phyloP scores from a whole-genome alignment of 2,797 vertebrate species.

The Diceros bicornis region DNA sequence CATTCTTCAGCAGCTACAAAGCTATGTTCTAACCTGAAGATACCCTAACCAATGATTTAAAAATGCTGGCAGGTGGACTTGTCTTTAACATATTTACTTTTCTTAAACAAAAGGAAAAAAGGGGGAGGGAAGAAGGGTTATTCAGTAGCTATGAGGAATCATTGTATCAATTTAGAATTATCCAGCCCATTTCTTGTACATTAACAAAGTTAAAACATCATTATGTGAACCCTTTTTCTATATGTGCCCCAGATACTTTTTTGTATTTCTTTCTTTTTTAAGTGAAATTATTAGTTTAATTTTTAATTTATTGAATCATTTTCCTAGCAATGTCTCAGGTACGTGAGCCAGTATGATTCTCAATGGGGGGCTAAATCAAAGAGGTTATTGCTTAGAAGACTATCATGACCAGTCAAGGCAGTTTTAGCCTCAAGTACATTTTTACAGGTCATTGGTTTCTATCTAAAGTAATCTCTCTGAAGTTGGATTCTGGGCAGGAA shows the following conservation, averaged over 20 bases:
- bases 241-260: not conserved
- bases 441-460: constrained; percentile 83
- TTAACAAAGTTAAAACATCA: constrained; percentile 20
- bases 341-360: constrained; percentile 58
- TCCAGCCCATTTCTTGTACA: not conserved
- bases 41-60: not conserved
- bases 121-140: accelerated
- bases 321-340: constrained; percentile 47
- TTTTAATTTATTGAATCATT: constrained; percentile 76
- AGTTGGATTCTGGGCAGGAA: constrained; percentile 67
- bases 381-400: constrained; percentile 71
- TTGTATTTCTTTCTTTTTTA: not conserved
- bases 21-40: not conserved
- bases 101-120: not conserved
- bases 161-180: not conserved
- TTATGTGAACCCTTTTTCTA: not conserved
- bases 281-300: constrained; percentile 60
- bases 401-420: constrained; percentile 70
- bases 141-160: not conserved
- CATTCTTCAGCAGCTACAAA: not conserved
- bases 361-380: constrained; percentile 76
- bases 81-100: not conserved
- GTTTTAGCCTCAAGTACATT: constrained; percentile 80
- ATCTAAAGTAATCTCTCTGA: constrained; percentile 75
- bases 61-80: not conserved